Evolutionary conservation across 2,888 invertebrate species (phyloP), one percentile per base, ranked within the genome.

Genomic region (Lucinisca nassula): DNA sequence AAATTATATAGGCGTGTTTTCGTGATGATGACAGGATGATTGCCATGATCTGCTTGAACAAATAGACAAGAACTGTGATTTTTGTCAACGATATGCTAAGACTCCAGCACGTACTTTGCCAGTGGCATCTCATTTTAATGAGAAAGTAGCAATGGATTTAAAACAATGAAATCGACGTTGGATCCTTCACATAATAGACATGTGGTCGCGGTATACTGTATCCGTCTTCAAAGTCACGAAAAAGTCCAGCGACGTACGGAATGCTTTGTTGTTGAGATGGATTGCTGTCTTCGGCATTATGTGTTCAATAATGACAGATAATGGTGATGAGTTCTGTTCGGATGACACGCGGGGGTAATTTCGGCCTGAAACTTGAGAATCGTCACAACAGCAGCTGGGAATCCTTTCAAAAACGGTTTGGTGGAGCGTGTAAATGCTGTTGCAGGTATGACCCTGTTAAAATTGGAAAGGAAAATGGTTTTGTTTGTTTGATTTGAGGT

Each of bases 201-300:
- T 67, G 67, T 67, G 67, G 67, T 67, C 67, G 12, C 32, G 67
- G 35, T 67, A 67, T 21, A 67, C 67, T 67, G 17, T 67, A 4
- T 67, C 67, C 21, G 67, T 67, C 67, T 35, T 67, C 35, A 35
- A 35, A 35, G 35, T 35, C 30, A 67, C 35, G 67, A 67, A 67
- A 67, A 67, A 35, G 35, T 35, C 67, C 17, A 67, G 67, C 21
- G 17, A 67, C 4, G 67, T 67, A 12, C 35, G 3, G 67, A 67
- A 67, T 17, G 67, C 67, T 67, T 49, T 85, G 40, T 74, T 78
- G 82, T 55, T 30, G 37, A 30, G 35, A 35, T 88, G 85, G 88
- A 61, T 85, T 38, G 77, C 76, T 30, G 58, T 45, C 3, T 85
- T 78, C 79, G 85, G 78, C 45, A 67, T 82, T 32, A 85, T 82